These are phyloP conservation scores for Pogonognathellus flavescens DNA, from an alignment of 1,140 invertebrate species.

Conservation along the genomic window DNA sequence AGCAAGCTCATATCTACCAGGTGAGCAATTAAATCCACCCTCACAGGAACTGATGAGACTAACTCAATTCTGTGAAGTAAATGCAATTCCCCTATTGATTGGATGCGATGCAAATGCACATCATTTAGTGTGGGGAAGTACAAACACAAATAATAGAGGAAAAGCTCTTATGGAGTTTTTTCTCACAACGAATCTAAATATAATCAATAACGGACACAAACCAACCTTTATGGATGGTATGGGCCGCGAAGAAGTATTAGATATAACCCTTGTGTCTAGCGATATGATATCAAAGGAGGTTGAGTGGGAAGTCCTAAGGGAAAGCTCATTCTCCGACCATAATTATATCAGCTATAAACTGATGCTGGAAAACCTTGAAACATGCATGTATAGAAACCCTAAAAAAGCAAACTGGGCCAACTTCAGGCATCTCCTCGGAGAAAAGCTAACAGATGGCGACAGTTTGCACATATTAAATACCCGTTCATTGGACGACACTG, in stretches of 20 bases:
- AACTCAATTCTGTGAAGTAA: neutral
- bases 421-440: neutral
- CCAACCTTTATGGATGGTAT: constrained; percentile 46
- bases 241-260: neutral
- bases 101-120: constrained; percentile 51
- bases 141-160: constrained; percentile 48
- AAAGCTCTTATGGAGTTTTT: constrained; percentile 21
- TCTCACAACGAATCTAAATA: neutral
- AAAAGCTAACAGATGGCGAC: too few relatives aligned
- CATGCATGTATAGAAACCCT: neutral
- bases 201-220: constrained; percentile 27
- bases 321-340: neutral
- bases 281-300: neutral
- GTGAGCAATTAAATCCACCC: neutral
- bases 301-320: neutral
- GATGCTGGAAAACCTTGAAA: neutral
- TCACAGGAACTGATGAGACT: neutral
- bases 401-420: neutral
- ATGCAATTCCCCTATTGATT: constrained; percentile 29
- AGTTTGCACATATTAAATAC: too few relatives aligned
- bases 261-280: neutral
- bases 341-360: neutral
- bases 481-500: neutral
- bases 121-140: constrained; percentile 47
- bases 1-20: too few relatives aligned